Evolutionary conservation across 1,140 invertebrate species (phyloP), one percentile per base, ranked within the genome.

Genomic region (Dolichoris vasculosae): DNA sequence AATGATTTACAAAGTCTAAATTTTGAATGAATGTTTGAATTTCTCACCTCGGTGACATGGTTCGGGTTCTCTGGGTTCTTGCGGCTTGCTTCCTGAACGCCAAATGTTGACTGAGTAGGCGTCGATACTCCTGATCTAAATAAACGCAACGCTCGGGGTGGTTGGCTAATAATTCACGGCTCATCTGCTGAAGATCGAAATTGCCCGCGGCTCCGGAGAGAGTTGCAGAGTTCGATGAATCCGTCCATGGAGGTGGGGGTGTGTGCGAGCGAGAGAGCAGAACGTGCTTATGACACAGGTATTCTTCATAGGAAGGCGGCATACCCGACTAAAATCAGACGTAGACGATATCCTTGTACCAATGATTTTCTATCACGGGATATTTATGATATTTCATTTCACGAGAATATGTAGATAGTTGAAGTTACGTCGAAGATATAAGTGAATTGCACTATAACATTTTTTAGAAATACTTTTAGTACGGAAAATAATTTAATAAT

Each of bases 251-350:
- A 4, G 92, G 93, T 2, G 93, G 93, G 0, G 92, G 93, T 38
- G 93, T 93, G 59, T 92, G 92, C 17, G 93, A 93, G 13, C 92
- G 92, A 8, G 91, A 89, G 26, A 91, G 83, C 90, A 92, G 89
- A 23, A 90, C 88, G 85, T 91, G 91, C 51, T 91, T 92, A 88
- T 92, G 91, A 78, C 88, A 89, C 51, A 93, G 87, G 81, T 93
- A 92, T 73, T 93, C 93, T 46, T 93, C 93, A 83, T 93, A 93
- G 63, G 93, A 93, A 26, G 93, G 93, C 30, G 92, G 93, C 64
- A 93, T 75, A 48, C 93, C 92, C 0, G 89, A 89, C 93, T 93
- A 88, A 38, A 84, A 86, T 63, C 48, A 9, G 32, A 51, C 8
- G 15, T 17, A 2, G 20, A 51, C 2, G 48, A 17, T 17, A 17